Evolutionary conservation across 2,888 invertebrate genomes (phyloP), one percentile per base, ranked within the genome.

Genomic region (Mythimna ferrago): DNA sequence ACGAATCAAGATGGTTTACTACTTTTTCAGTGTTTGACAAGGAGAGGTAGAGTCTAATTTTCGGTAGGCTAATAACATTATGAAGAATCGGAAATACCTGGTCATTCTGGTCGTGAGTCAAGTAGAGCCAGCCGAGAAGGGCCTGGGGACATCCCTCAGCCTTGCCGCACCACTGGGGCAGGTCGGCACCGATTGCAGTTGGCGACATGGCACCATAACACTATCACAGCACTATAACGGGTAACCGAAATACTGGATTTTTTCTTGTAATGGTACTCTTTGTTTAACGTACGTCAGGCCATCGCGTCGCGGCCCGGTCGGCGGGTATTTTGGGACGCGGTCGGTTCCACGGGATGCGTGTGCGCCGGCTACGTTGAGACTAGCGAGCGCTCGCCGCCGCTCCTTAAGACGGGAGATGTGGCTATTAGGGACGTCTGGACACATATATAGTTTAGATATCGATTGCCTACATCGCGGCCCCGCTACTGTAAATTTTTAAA

Each of bases 351-450:
- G 93, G 91, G 92, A 86, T 94, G 95, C 95, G 96, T 93, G 92
- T 88, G 94, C 96, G 96, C 95, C 93, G 94, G 91, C 89, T 86
- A 81, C 85, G 87, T 85, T 89, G 89, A 89, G 93, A 95, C 94
- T 95, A 93, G 91, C 90, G 82, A 93, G 91, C 90, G 82, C 88
- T 74, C 74, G 87, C 86, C 84, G 85, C 89, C 94, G 92, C 95
- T 94, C 94, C 95, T 95, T 94, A 93, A 95, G 95, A 94, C 87
- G 94, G 93, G 94, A 94, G 94, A 93, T 92, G 89, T 86, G 74
- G 90, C 89, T 86, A 89, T 77, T 91, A 94, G 93, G 90, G 93
- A 90, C 84, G 92, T 71, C 60, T 48, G 60, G 67, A 75, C 65
- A 56, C 32, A 6, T 53, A 11, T 71, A 19, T 9, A 54, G 38